Evolutionary conservation across 2,113 vertebrate species (phyloP).

Genomic region (Chlorodrepanis virens): DNA sequence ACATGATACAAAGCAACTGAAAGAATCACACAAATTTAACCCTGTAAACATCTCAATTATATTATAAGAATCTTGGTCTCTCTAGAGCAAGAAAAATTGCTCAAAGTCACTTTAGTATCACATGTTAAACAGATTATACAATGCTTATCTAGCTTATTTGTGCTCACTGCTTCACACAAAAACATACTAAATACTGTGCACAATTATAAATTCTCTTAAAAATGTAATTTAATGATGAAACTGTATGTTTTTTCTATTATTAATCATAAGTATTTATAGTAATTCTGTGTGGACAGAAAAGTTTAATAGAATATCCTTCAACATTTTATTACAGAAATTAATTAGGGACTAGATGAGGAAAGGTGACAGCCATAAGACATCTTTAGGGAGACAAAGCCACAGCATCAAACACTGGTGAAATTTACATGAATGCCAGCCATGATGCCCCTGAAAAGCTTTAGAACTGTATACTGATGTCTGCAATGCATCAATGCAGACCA

Average conservation of each 20-base stretch:
- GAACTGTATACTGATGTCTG: background rate
- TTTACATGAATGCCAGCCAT: background rate
- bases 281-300: background rate
- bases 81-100: background rate
- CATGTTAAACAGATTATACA: conserved; percentile 14
- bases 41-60: conserved; percentile 13
- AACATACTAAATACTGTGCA: conserved; percentile 19
- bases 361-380: background rate
- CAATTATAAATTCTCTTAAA: conserved; percentile 28
- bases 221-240: conserved; percentile 32
- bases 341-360: background rate
- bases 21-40: background rate
- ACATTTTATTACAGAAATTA: background rate
- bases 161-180: conserved; percentile 9
- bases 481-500: background rate
- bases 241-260: background rate
- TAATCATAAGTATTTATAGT: background rate
- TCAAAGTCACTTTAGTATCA: background rate
- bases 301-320: background rate
- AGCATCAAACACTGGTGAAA: background rate
- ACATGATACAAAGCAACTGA: background rate
- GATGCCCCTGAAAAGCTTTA: background rate
- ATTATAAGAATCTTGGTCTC: background rate
- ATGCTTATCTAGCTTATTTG: background rate
- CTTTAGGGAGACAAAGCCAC: background rate